Conservation (phyloP, 2,888 invertebrate genomes). For the Brachyptera risi region DNA sequence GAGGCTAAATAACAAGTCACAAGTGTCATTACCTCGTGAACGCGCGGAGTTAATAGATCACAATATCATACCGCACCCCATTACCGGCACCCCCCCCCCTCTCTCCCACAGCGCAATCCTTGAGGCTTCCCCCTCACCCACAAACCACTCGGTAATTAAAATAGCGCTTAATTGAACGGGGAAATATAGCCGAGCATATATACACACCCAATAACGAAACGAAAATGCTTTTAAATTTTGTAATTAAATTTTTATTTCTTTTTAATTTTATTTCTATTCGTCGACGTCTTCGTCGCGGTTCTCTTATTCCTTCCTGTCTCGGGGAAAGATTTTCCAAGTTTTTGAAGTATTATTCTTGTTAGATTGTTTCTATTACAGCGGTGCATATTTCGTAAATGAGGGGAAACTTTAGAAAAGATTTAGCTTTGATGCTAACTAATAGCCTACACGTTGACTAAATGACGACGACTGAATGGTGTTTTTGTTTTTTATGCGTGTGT, state of each 20-base stretch:
- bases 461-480: no score
- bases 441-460: no score
- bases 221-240: constrained; percentile 32
- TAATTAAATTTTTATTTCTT: constrained; percentile 30
- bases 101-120: background rate
- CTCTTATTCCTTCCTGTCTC: background rate
- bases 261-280: constrained; percentile 1
- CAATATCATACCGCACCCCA: constrained; percentile 26
- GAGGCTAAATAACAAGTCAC: background rate
- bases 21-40: constrained; percentile 6
- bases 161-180: constrained; percentile 32
- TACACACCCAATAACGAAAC: constrained; percentile 31
- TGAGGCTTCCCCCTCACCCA: background rate
- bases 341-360: no score
- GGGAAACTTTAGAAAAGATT: no score
- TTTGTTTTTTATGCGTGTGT: no score
- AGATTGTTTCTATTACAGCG: no score
- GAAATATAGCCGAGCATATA: constrained; percentile 33
- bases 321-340: background rate
- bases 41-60: constrained; percentile 12
- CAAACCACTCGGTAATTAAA: constrained; percentile 30
- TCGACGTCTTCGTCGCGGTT: background rate
- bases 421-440: no score
- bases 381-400: no score
- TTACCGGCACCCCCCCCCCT: constrained; percentile 24